These are phyloP conservation scores for Episyrphus balteatus DNA, from an alignment of 1,140 invertebrate species.

Conservation along the genomic window DNA sequence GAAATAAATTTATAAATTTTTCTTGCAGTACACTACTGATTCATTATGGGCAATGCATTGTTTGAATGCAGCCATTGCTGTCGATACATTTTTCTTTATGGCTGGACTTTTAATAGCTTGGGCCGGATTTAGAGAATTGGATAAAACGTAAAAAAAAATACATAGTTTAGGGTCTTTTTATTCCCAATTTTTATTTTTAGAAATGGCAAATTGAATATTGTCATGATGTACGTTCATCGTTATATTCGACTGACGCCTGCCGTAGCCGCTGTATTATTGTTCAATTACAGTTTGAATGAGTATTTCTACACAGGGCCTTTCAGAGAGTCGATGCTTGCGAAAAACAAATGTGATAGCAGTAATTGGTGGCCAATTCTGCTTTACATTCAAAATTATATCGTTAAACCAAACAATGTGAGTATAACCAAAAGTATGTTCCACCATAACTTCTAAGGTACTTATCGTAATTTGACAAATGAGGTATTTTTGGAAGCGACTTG, in stretches of 20 bases:
- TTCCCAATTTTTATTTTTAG: conserved; percentile 31
- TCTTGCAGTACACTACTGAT: no score
- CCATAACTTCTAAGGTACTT: no score
- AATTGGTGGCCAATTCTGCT: not conserved
- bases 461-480: no score
- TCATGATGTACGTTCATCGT: conserved; percentile 43
- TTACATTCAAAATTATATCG: not conserved
- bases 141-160: conserved; percentile 40
- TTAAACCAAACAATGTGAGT: no score
- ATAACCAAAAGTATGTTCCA: no score
- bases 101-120: conserved; percentile 52
- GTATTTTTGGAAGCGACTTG: no score
- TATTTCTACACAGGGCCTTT: not conserved
- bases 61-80: conserved; percentile 40
- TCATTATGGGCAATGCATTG: conserved; percentile 9
- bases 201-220: conserved; percentile 36
- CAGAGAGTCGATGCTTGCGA: not conserved
- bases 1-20: no score
- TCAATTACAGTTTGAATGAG: conserved; percentile 16
- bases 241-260: conserved; percentile 48
- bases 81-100: conserved; percentile 53
- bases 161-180: not conserved
- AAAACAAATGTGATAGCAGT: no score
- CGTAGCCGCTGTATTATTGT: conserved; percentile 42
- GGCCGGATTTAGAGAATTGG: conserved; percentile 48